Evolutionary conservation across 2,888 invertebrate genomes (phyloP).

Genomic region (Sesia bembeciformis): DNA sequence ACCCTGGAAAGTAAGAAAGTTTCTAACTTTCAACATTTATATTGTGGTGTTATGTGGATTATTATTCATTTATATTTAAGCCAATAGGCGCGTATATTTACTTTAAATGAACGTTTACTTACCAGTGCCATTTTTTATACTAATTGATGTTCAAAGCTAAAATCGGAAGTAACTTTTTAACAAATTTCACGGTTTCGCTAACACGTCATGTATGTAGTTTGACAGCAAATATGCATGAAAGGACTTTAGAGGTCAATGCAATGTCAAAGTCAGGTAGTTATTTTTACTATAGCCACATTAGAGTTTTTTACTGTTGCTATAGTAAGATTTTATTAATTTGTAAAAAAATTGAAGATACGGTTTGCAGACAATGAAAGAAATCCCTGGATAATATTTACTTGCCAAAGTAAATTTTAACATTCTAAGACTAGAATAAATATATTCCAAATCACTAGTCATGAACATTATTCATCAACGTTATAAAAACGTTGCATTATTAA

Average conservation of each 20-base stretch:
- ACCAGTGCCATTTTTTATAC: too few relatives aligned
- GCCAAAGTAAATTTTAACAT: not conserved
- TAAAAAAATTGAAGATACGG: not conserved
- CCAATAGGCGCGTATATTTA: too few relatives aligned
- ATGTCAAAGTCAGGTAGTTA: conserved; percentile 40
- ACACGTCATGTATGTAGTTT: too few relatives aligned
- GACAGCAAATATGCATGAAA: conserved; percentile 8
- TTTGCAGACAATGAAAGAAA: not conserved
- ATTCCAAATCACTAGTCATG: not conserved
- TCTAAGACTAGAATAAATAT: too few relatives aligned
- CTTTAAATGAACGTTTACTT: too few relatives aligned
- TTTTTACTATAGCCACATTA: conserved; percentile 28
- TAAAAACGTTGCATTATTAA: not conserved
- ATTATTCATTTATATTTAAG: too few relatives aligned
- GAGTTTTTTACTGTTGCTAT: not conserved
- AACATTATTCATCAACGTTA: not conserved
- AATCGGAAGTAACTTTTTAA: too few relatives aligned
- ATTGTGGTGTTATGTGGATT: too few relatives aligned
- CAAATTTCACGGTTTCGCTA: too few relatives aligned
- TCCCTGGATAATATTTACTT: not conserved
- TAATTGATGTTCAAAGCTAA: too few relatives aligned
- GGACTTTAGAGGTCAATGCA: conserved; percentile 56
- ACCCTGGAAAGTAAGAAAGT: too few relatives aligned
- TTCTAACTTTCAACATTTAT: too few relatives aligned
- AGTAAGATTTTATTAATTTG: not conserved